These are phyloP conservation scores for Matsumyia berberina DNA, from an alignment of 2,888 invertebrate species.

Conservation along the genomic window DNA sequence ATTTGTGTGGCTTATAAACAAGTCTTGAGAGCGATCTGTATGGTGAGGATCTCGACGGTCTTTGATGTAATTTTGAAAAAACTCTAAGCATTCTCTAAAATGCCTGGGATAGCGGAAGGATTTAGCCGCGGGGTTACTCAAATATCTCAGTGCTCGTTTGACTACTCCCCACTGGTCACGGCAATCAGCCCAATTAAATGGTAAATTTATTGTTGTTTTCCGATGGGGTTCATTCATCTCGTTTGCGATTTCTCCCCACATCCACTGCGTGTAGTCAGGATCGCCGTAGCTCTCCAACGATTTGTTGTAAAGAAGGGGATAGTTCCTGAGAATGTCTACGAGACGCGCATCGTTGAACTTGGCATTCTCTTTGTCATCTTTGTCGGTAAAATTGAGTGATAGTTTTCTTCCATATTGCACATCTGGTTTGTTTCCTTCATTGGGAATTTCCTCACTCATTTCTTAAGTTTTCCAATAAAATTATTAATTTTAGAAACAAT, in stretches of 20 bases:
- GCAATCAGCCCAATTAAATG: constrained; percentile 56
- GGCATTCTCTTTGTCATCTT: constrained; percentile 65
- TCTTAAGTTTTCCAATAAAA: background rate
- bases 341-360: constrained; percentile 68
- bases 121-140: constrained; percentile 65
- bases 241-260: constrained; percentile 69
- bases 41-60: constrained; percentile 45
- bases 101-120: constrained; percentile 62
- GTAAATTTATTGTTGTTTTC: constrained; percentile 54
- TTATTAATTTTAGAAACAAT: constrained; percentile 2
- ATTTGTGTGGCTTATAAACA: constrained; percentile 26
- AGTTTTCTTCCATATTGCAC: constrained; percentile 25
- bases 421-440: background rate
- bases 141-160: constrained; percentile 44
- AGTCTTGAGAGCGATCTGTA: constrained; percentile 45
- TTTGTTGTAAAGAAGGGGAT: constrained; percentile 66
- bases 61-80: constrained; percentile 65
- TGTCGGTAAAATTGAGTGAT: constrained; percentile 53
- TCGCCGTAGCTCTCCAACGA: constrained; percentile 65
- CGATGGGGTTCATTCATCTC: constrained; percentile 69
- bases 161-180: constrained; percentile 63
- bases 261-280: constrained; percentile 66
- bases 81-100: constrained; percentile 62
- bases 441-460: constrained; percentile 13
- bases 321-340: constrained; percentile 60